Conservation (phyloP, 2,797 vertebrate genomes). For the Hydrolagus colliei region DNA sequence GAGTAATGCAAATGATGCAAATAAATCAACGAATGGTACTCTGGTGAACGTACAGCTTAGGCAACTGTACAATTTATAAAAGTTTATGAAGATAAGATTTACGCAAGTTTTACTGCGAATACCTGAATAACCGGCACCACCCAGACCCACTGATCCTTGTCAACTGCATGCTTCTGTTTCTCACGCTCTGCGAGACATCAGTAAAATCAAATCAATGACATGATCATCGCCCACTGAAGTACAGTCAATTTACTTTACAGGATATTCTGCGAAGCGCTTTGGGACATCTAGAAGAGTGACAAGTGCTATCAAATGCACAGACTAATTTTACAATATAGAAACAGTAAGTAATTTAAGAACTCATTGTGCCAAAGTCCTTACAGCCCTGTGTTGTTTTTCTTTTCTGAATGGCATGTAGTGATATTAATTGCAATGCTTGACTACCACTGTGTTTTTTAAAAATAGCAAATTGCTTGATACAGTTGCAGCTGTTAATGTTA, state of each 20-base stretch:
- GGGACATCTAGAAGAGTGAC: too few relatives aligned
- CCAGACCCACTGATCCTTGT: constrained; percentile 25
- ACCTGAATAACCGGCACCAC: constrained; percentile 29
- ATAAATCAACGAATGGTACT: too few relatives aligned
- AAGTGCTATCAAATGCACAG: too few relatives aligned
- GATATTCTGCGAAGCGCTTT: too few relatives aligned
- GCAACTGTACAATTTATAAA: background rate
- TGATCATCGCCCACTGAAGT: too few relatives aligned
- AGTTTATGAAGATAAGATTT: too few relatives aligned
- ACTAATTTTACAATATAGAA: too few relatives aligned
- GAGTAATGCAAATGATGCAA: too few relatives aligned
- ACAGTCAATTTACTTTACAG: too few relatives aligned
- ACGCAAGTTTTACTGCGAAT: background rate
- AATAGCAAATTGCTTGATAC: background rate
- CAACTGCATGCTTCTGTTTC: background rate
- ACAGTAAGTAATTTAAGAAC: background rate
- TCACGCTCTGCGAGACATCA: background rate
- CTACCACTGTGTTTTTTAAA: background rate
- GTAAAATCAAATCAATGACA: background rate
- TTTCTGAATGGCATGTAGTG: background rate
- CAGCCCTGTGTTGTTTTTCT: background rate
- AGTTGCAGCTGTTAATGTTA: background rate
- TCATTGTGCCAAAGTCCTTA: background rate
- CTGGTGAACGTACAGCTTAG: background rate
- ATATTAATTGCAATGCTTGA: background rate